These are phyloP conservation scores for Ichneumoninae sp. DNA, from an alignment of 2,888 invertebrate genomes.

Conservation along the genomic window DNA sequence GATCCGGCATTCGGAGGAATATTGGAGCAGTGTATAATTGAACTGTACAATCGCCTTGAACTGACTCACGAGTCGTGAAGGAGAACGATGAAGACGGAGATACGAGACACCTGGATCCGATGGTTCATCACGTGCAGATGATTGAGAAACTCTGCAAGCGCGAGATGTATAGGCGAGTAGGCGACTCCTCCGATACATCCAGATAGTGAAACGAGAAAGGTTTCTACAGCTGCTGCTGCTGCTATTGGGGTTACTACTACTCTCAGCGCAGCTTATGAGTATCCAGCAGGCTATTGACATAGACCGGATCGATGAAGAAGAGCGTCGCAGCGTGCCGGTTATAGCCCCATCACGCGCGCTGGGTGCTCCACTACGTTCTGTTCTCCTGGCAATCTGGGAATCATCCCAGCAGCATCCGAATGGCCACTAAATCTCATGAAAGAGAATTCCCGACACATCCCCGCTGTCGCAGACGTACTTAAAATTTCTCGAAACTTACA, in stretches of 20 bases:
- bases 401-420: constrained; percentile 30
- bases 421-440: no score
- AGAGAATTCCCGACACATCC: no score
- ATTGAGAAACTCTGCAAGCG: constrained; percentile 51
- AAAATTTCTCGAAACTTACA: no score
- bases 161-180: constrained; percentile 37
- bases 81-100: constrained; percentile 10
- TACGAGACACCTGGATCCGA: constrained; percentile 44
- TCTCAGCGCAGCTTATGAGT: constrained; percentile 62
- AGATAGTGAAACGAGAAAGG: constrained; percentile 42
- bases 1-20: neutral
- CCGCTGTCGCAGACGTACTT: no score
- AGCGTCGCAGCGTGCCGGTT: constrained; percentile 60
- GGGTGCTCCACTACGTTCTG: constrained; percentile 32
- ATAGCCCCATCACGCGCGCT: constrained; percentile 44
- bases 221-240: constrained; percentile 59
- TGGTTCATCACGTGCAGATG: constrained; percentile 53
- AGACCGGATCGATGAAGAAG: constrained; percentile 64
- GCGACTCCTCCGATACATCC: constrained; percentile 50
- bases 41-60: neutral
- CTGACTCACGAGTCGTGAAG: neutral
- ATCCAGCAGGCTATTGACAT: constrained; percentile 61
- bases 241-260: constrained; percentile 42
- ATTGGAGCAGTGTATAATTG: neutral
- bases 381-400: constrained; percentile 51